A percentile compares a stretch with the other conserved stretches of the same genome.
Conservation (phyloP, 1,140 invertebrate genomes). For the Sipha flava region DNA sequence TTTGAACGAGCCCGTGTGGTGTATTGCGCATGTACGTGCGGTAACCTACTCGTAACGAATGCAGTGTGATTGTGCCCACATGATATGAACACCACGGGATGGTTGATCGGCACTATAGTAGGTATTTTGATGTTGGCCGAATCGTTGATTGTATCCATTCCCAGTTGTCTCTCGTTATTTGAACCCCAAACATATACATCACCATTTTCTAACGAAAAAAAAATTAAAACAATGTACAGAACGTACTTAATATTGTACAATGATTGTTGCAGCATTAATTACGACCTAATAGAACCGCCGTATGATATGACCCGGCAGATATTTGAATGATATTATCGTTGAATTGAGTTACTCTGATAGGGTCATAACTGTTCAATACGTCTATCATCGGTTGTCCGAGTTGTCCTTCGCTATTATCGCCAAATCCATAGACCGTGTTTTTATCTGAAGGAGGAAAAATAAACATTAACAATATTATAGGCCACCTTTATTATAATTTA, state of each 20-base stretch:
- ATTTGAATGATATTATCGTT: constrained; percentile 44
- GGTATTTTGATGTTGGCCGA: not conserved
- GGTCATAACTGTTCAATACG: not conserved
- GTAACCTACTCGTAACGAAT: constrained; percentile 14
- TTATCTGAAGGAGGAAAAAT: constrained; percentile 45
- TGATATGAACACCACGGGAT: not conserved
- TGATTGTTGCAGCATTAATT: not conserved
- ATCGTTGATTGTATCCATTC: constrained; percentile 45
- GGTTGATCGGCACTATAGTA: not conserved
- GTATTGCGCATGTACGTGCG: too few species aligned
- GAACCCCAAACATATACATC: constrained; percentile 58
- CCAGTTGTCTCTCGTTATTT: constrained; percentile 59
- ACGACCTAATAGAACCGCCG: constrained; percentile 49
- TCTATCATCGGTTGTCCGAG: constrained; percentile 45
- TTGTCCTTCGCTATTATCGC: constrained; percentile 59
- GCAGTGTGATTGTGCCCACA: not conserved
- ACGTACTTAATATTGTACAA: not conserved
- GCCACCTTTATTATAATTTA: too few species aligned
- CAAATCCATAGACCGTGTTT: constrained; percentile 56
- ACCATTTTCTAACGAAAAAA: constrained; percentile 42
- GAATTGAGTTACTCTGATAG: constrained; percentile 26
- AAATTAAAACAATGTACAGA: not conserved
- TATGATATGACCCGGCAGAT: constrained; percentile 52
- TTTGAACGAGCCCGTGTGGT: too few species aligned
- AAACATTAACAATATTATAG: not conserved